Evolutionary conservation across 92 coral and sea anemone species (phyloP).

Genomic region (Desmophyllum pertusum): DNA sequence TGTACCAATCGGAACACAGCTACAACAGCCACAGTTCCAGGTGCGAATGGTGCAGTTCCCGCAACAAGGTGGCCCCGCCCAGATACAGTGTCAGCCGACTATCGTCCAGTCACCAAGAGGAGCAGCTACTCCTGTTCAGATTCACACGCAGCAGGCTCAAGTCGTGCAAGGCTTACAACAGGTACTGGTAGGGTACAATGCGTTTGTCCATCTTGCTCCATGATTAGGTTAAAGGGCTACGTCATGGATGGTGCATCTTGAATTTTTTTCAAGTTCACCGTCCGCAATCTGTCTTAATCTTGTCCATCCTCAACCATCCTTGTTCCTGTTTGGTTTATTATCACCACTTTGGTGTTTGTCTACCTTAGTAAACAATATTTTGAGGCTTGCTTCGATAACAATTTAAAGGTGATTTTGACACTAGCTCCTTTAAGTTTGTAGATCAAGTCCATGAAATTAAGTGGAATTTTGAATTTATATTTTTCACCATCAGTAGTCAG

Average conservation of each 20-base stretch:
- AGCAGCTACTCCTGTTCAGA: slow-evolving; percentile 68
- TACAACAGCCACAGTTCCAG: slow-evolving; percentile 82
- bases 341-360: too few species aligned
- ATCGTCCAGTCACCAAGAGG: slow-evolving; percentile 70
- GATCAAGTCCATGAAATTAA: too few species aligned
- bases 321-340: too few species aligned
- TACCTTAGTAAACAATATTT: too few species aligned
- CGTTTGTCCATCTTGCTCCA: background rate
- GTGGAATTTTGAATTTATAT: background rate
- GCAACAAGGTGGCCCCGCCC: slow-evolving; percentile 79
- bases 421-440: too few species aligned
- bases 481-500: background rate
- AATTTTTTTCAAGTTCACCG: too few species aligned
- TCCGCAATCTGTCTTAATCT: too few species aligned
- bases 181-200: slow-evolving; percentile 1
- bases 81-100: slow-evolving; percentile 68
- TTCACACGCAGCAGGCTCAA: slow-evolving; percentile 77
- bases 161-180: slow-evolving; percentile 54
- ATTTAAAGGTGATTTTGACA: too few species aligned
- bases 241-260: too few species aligned
- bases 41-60: slow-evolving; percentile 88
- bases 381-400: too few species aligned
- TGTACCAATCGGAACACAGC: slow-evolving; percentile 77
- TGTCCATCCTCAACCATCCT: too few species aligned
- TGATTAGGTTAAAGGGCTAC: too few species aligned